Evolutionary conservation across 2,797 vertebrate genomes (phyloP).

Genomic region (Typhlichthys eigenmanni): DNA sequence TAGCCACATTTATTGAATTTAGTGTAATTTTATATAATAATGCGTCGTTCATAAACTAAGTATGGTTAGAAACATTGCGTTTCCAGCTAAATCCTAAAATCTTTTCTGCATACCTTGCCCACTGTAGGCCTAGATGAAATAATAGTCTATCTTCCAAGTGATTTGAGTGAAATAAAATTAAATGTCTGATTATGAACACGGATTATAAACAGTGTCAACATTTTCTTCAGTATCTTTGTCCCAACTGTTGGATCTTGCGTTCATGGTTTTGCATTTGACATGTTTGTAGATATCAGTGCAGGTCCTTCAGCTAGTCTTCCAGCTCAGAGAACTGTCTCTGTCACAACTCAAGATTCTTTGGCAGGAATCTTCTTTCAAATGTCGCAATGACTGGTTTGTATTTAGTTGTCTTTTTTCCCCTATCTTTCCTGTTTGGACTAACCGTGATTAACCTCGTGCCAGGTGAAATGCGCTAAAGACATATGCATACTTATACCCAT

Average conservation of each 20-base stretch:
- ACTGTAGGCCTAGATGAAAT: background rate
- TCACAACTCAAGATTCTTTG: constrained; percentile 76
- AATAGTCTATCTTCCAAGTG: no score
- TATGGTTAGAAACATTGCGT: background rate
- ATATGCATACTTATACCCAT: constrained; percentile 8
- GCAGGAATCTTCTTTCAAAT: constrained; percentile 81
- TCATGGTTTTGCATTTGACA: constrained; percentile 2
- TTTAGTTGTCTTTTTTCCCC: constrained; percentile 8
- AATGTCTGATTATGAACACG: background rate
- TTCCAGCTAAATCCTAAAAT: background rate
- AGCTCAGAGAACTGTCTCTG: constrained; percentile 75
- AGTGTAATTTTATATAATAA: background rate
- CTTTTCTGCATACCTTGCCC: constrained; percentile 4
- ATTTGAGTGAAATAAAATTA: no score
- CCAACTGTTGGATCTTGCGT: background rate
- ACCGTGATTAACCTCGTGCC: background rate
- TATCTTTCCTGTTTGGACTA: background rate
- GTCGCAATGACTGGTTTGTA: constrained; percentile 82
- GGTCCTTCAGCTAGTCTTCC: constrained; percentile 79
- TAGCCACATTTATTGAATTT: background rate
- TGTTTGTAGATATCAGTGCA: constrained; percentile 73
- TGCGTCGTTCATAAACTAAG: background rate
- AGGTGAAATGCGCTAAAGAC: constrained; percentile 14
- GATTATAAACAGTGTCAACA: background rate
- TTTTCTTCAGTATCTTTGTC: constrained; percentile 1